Base-by-base conservation (phyloP, 2,888 invertebrate genomes). In the Cephus rjabovi region DNA sequence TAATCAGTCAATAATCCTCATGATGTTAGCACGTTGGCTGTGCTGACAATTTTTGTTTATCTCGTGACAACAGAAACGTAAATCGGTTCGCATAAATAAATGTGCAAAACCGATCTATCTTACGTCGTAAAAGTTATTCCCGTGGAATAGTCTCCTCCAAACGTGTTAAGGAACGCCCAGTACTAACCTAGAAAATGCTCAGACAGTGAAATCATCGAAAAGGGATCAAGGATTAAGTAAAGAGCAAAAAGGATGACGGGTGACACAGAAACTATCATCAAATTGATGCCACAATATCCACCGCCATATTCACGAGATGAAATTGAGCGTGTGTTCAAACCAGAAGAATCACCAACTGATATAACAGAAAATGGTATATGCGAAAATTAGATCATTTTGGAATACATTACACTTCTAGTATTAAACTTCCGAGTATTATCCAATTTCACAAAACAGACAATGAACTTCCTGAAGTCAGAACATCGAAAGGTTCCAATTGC, bases 301-400 rank as follows among this genome's bases (percentile, higher is more conserved):
- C 80, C 82, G 31, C 80, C 83, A 23, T 83, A 83, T 76, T 69
- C 78, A 12, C 78, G 78, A 34, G 75, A 78, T 69, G 80, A 82
- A 31, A 74, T 75, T 37, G 71, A 79, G 31, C 74, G 75, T 37
- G 75, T 77, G 1, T 40, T 77, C 31, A 75, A 77, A 34, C 71
- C 75, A 37, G 77, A 77, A 70, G 75, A 71, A 15, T 37, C 71
- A 35, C 74, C 71, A 34, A 71, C 71, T 3, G 71, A 56, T 56
- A 23, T 15, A 15, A 9, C 9, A 71, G 71, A 71, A 71, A 71
- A 71, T 34, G 71, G 71, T 71, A 15, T 71, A 23, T 23, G 23
- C 3, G 9, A 23, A 56, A 56, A 56, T 15, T 56, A 56, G 2
- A 56, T 56, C 0, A 56, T 56, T 56, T 23, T 23, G 23, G 6